Evolutionary conservation across 2,797 vertebrate genomes (phyloP).

Genomic region (Apogon talboti): DNA sequence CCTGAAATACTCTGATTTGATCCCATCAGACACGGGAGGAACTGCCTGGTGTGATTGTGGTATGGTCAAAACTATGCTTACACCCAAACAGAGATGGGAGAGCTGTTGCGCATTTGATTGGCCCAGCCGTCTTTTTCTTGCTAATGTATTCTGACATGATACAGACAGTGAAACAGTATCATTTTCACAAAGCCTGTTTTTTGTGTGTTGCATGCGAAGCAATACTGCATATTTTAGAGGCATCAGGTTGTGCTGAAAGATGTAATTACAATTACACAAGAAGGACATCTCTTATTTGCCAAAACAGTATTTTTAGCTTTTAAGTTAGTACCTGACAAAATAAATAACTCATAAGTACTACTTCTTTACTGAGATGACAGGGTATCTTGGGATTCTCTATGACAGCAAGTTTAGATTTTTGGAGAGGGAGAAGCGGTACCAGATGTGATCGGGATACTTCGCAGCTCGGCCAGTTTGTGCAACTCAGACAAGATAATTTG

Average conservation of each 20-base stretch:
- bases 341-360: slow-evolving; percentile 40
- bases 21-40: slow-evolving; percentile 6
- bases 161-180: slow-evolving; percentile 50
- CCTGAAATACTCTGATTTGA: slow-evolving; percentile 19
- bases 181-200: slow-evolving; percentile 39
- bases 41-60: slow-evolving; percentile 11
- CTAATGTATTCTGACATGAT: slow-evolving; percentile 45
- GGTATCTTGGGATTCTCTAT: slow-evolving; percentile 61
- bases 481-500: slow-evolving; percentile 74
- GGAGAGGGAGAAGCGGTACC: slow-evolving; percentile 64
- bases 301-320: slow-evolving; percentile 58
- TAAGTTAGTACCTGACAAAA: slow-evolving; percentile 49
- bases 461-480: slow-evolving; percentile 58
- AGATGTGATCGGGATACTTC: slow-evolving; percentile 74
- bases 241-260: slow-evolving; percentile 42
- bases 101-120: slow-evolving; percentile 24
- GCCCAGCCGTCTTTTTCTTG: slow-evolving; percentile 7
- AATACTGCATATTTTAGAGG: slow-evolving; percentile 48
- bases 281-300: slow-evolving; percentile 50
- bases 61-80: slow-evolving; percentile 13
- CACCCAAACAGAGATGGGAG: slow-evolving; percentile 17
- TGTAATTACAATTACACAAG: slow-evolving; percentile 35
- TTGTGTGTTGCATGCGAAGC: slow-evolving; percentile 24
- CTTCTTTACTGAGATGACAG: slow-evolving; percentile 52
- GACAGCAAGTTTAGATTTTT: slow-evolving; percentile 71